These are phyloP conservation scores for Tenrec ecaudatus DNA, from an alignment of 2,113 vertebrate genomes.

Conservation along the genomic window DNA sequence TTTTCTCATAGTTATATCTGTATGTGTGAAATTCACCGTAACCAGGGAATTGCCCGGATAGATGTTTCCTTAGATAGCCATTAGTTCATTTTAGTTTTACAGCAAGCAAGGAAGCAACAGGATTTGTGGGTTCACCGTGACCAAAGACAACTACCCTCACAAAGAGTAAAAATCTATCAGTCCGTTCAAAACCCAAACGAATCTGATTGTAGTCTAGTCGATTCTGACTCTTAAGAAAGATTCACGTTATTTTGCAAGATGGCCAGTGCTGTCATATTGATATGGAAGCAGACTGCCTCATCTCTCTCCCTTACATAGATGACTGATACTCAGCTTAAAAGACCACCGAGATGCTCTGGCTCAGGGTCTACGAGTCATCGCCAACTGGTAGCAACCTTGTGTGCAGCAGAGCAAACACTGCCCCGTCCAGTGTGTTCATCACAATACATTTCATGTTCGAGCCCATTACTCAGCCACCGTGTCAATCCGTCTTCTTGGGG, in stretches of 20 bases:
- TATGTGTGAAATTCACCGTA: slow-evolving; percentile 67
- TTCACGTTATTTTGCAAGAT: not conserved
- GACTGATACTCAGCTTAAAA: slow-evolving; percentile 5
- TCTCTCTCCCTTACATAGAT: not conserved
- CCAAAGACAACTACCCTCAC: slow-evolving; percentile 10
- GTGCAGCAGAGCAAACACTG: no score
- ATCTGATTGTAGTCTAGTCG: not conserved
- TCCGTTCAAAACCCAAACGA: not conserved
- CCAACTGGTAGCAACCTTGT: no score
- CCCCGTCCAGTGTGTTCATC: no score
- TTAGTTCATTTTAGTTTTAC: slow-evolving; percentile 73
- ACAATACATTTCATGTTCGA: no score
- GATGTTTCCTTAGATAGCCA: slow-evolving; percentile 71
- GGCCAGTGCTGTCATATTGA: not conserved
- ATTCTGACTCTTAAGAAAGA: not conserved
- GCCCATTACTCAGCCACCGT: no score
- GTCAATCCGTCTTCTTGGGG: no score
- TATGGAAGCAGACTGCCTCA: not conserved
- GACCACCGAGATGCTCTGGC: not conserved
- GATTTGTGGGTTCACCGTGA: slow-evolving; percentile 23
- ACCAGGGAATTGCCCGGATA: slow-evolving; percentile 60
- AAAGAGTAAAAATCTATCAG: not conserved
- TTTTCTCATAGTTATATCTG: slow-evolving; percentile 73
- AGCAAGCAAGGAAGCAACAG: slow-evolving; percentile 76
- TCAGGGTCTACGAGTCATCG: no score